Conservation (phyloP, 1,140 invertebrate genomes). For the Temnothorax longispinosus region DNA sequence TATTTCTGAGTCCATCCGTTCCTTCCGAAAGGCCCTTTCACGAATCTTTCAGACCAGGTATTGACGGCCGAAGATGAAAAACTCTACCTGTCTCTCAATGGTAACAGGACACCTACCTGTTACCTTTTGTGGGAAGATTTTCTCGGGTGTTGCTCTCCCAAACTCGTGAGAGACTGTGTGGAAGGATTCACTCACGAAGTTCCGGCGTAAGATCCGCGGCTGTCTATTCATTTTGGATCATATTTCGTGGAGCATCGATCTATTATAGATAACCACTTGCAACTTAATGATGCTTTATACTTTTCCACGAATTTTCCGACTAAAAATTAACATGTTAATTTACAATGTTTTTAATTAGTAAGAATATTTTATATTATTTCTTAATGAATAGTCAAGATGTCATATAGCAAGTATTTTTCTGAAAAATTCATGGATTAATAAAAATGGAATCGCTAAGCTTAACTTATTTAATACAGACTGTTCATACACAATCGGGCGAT, state of each 20-base stretch:
- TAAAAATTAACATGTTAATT: not conserved
- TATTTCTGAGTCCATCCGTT: conserved; percentile 78
- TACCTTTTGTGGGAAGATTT: conserved; percentile 82
- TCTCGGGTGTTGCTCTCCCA: conserved; percentile 66
- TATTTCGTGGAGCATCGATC: conserved; percentile 68
- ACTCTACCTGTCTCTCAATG: conserved; percentile 82
- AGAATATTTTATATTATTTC: not conserved
- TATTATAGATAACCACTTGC: conserved; percentile 48
- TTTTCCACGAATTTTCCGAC: not conserved
- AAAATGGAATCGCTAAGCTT: not conserved
- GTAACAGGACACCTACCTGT: conserved; percentile 84
- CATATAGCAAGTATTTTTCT: not conserved
- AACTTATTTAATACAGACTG: not conserved
- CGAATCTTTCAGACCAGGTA: conserved; percentile 45
- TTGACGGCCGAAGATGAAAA: conserved; percentile 68
- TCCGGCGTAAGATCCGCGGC: conserved; percentile 55
- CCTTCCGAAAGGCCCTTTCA: conserved; percentile 72
- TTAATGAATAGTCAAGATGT: not conserved
- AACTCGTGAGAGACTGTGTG: conserved; percentile 75
- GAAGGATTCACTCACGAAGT: conserved; percentile 64
- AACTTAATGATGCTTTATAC: not conserved
- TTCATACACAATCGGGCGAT: not conserved
- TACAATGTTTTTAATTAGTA: not conserved
- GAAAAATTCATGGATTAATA: not conserved
- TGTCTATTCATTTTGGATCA: conserved; percentile 60